Percentiles rank a stretch among this genome's conserved stretches.
These are phyloP conservation scores for Alcedo quadribrachys DNA, from an alignment of 2,797 vertebrate genomes.

Conservation along the genomic window DNA sequence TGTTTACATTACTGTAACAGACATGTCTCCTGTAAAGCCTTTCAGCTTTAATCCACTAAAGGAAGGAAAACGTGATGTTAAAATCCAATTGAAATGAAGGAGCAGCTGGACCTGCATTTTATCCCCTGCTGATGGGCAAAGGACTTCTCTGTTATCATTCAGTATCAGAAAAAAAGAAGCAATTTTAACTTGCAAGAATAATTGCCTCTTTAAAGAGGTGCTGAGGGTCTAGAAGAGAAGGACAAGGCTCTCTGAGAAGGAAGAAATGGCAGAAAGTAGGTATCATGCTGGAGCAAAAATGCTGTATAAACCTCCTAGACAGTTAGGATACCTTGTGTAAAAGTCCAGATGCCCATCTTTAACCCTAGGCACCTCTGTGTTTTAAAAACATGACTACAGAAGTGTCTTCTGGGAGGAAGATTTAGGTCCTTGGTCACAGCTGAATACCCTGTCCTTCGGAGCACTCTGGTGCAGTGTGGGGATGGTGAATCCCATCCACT, in stretches of 20 bases:
- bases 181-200: background rate
- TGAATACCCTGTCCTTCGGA: background rate
- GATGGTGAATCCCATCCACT: background rate
- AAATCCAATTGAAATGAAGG: background rate
- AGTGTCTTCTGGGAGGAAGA: background rate
- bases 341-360: background rate
- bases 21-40: slow-evolving; percentile 19
- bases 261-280: background rate
- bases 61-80: background rate
- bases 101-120: background rate
- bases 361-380: background rate
- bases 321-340: background rate
- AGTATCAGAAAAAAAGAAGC: background rate
- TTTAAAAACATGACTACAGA: background rate
- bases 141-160: background rate
- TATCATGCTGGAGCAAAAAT: background rate
- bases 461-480: background rate
- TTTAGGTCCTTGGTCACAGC: background rate
- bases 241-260: background rate
- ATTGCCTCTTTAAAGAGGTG: background rate
- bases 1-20: slow-evolving; percentile 45
- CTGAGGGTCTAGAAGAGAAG: background rate
- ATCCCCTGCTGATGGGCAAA: background rate
- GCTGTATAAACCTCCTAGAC: background rate
- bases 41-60: slow-evolving; percentile 23